Conservation (phyloP, 2,888 invertebrate species). For the Drosophila histrio region DNA sequence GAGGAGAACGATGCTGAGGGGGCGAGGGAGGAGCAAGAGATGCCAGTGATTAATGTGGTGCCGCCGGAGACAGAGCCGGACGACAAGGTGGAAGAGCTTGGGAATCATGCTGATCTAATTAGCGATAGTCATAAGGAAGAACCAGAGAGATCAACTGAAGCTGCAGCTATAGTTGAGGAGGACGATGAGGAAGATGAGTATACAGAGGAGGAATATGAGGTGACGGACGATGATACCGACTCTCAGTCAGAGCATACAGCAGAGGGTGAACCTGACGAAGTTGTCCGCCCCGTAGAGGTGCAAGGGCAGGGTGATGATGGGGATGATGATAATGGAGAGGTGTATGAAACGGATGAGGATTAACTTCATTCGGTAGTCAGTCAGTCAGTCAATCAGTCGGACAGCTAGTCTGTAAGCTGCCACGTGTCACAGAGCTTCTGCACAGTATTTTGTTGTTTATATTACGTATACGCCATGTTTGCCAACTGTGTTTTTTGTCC, state of each 20-base stretch:
- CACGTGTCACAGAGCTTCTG: conserved; percentile 34
- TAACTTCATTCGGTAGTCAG: conserved; percentile 9
- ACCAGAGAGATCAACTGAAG: conserved; percentile 24
- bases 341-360: conserved; percentile 37
- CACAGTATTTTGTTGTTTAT: conserved; percentile 56
- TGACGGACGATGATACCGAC: conserved; percentile 27
- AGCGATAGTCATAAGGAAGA: conserved; percentile 29
- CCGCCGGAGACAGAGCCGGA: conserved; percentile 47
- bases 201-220: conserved; percentile 50
- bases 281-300: conserved; percentile 8
- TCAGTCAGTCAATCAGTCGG: neutral
- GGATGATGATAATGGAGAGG: conserved; percentile 40
- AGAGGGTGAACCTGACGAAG: conserved; percentile 9
- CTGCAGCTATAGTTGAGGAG: neutral
- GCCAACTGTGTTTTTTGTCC: conserved; percentile 48
- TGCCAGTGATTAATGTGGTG: conserved; percentile 57
- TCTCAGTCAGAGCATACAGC: conserved; percentile 12
- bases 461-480: conserved; percentile 69
- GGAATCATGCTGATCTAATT: conserved; percentile 23
- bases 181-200: conserved; percentile 34
- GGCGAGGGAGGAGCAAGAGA: conserved; percentile 6
- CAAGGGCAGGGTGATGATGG: conserved; percentile 36
- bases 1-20: conserved; percentile 32
- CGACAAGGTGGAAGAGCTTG: conserved; percentile 37
- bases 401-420: conserved; percentile 12